A percentile compares a stretch with the other conserved stretches of the same genome.
These are phyloP conservation scores for Zaprionus lineosus DNA, from an alignment of 2,888 invertebrate species.

Conservation along the genomic window DNA sequence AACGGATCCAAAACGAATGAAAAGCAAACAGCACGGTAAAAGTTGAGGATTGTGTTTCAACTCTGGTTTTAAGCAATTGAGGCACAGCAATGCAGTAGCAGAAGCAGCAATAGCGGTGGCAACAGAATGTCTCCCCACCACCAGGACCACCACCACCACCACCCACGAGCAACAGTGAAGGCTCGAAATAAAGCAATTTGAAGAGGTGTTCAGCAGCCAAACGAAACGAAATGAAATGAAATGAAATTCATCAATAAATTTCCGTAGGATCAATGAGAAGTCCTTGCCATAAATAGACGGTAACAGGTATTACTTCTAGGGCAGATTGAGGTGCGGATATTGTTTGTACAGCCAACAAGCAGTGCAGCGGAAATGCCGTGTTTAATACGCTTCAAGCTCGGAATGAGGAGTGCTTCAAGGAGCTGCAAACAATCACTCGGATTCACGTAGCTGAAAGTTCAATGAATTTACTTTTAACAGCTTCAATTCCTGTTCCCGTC, in stretches of 20 bases:
- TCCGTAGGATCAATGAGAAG: slow-evolving; percentile 49
- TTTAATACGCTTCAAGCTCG: slow-evolving; percentile 46
- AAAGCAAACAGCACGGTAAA: slow-evolving; percentile 46
- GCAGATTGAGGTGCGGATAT: slow-evolving; percentile 60
- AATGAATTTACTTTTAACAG: slow-evolving; percentile 52
- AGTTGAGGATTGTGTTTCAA: slow-evolving; percentile 57
- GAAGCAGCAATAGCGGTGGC: too few species aligned
- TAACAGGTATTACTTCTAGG: slow-evolving; percentile 26
- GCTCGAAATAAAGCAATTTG: slow-evolving; percentile 65
- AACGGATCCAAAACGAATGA: slow-evolving; percentile 29
- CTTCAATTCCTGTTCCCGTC: not conserved
- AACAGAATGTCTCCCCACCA: too few species aligned
- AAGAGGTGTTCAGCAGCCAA: slow-evolving; percentile 44
- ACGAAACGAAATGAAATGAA: slow-evolving; percentile 56
- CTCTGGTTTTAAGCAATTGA: slow-evolving; percentile 41
- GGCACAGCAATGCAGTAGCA: slow-evolving; percentile 5
- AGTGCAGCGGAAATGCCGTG: slow-evolving; percentile 59
- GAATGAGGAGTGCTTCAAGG: slow-evolving; percentile 1
- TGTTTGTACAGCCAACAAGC: slow-evolving; percentile 58
- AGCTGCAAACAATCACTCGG: slow-evolving; percentile 35
- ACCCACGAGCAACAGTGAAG: too few species aligned
- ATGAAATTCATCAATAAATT: slow-evolving; percentile 76
- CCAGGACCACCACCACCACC: too few species aligned
- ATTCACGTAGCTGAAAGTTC: slow-evolving; percentile 42
- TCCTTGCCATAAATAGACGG: slow-evolving; percentile 56